A percentile compares a stretch with the other conserved stretches of the same genome.
phyloP scores from a whole-genome alignment of 2,113 vertebrate species.

The Petrocephalus zakoni region DNA sequence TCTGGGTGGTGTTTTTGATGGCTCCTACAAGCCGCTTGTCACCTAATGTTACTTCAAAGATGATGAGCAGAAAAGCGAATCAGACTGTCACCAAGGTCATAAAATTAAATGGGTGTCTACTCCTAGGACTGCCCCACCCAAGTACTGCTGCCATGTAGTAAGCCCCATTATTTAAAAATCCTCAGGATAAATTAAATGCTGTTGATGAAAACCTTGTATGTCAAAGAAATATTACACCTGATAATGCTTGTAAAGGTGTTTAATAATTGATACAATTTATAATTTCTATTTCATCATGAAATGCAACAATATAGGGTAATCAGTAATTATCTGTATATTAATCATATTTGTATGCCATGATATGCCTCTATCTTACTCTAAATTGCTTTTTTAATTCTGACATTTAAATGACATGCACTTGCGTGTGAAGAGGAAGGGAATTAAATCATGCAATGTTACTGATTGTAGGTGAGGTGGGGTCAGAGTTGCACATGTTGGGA shows the following conservation, averaged over 20 bases:
- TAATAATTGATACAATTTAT: background rate
- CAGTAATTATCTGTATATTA: background rate
- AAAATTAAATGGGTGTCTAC: background rate
- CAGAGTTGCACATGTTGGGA: background rate
- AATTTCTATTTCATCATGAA: background rate
- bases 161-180: slow-evolving; percentile 16
- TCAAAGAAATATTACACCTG: background rate
- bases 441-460: background rate
- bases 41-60: slow-evolving; percentile 29
- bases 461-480: background rate
- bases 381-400: slow-evolving; percentile 3
- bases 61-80: slow-evolving; percentile 33
- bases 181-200: slow-evolving; percentile 11
- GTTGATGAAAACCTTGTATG: slow-evolving; percentile 3
- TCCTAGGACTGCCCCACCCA: background rate
- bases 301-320: background rate
- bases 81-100: slow-evolving; percentile 56
- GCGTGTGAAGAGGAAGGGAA: background rate
- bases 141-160: slow-evolving; percentile 8
- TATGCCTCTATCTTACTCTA: background rate
- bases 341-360: background rate
- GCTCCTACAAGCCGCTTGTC: background rate
- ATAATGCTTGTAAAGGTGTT: background rate
- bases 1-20: background rate
- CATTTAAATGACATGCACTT: background rate